Base-by-base conservation (phyloP, 2,888 invertebrate species). In the Dione juno region DNA sequence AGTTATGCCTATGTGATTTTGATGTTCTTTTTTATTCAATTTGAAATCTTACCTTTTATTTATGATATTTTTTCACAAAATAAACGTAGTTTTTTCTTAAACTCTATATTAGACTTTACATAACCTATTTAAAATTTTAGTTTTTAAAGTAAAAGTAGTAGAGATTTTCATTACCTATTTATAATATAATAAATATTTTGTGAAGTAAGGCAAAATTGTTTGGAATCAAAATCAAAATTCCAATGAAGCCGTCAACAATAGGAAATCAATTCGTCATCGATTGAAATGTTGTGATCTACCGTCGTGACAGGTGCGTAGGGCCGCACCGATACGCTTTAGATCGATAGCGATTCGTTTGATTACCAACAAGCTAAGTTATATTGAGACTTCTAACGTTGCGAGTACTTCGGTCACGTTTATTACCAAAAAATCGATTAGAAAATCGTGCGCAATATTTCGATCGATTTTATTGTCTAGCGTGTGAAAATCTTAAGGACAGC, bases 261-360 rank as follows among this genome's bases (percentile, higher is more conserved):
- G 74, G 73, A 80, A 90, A 92, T 92, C 86, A 80, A 92, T 92
- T 92, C 87, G 92, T 89, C 88, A 86, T 78, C 84, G 87, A 82
- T 81, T 82, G 28, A 82, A 78, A 79, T 78, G 82, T 81, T 88
- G 91, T 91, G 92, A 89, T 90, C 85, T 89, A 92, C 88, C 84
- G 86, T 83, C 86, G 85, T 84, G 85, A 87, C 89, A 90, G 89
- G 90, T 90, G 90, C 84, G 78, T 79, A 81, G 79, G 78, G 75
- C 75, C 78, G 81, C 78, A 77, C 75, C 79, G 81, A 78, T 76
- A 81, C 86, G 86, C 85, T 88, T 80, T 78, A 80, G 81, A 85
- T 87, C 85, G 81, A 82, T 84, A 82, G 82, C 84, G 81, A 86
- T 84, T 82, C 82, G 82, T 87, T 85, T 86, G 86, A 89, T 89